Percentiles rank a stretch among this genome's conserved stretches.
phyloP scores from a whole-genome alignment of 1,140 invertebrate species.

The Neodiprion fabricii region DNA sequence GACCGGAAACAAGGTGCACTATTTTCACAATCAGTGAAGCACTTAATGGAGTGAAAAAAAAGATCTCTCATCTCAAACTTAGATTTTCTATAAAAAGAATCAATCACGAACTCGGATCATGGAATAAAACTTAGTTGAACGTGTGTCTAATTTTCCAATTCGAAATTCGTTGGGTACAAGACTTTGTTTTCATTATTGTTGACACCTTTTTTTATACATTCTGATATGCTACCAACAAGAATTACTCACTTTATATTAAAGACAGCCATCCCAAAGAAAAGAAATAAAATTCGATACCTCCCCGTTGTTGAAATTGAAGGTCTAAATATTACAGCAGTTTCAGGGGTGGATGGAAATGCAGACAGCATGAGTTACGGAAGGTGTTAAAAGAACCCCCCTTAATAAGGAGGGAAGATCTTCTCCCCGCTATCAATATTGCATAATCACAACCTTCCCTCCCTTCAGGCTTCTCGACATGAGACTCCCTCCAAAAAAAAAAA shows the following conservation, averaged over 20 bases:
- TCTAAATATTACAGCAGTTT: neutral
- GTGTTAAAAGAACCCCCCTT: neutral
- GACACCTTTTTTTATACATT: neutral
- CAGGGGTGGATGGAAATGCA: neutral
- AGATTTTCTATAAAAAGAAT: too few species aligned
- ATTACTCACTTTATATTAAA: neutral
- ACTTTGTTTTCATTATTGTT: too few species aligned
- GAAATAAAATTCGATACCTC: neutral
- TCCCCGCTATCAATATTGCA: constrained; percentile 1
- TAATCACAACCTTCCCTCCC: neutral
- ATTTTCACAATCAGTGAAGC: too few species aligned
- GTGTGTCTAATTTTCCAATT: too few species aligned
- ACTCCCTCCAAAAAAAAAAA: too few species aligned
- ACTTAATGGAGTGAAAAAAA: too few species aligned
- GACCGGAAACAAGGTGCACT: too few species aligned
- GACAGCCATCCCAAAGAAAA: neutral
- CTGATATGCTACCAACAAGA: neutral
- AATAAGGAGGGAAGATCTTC: neutral
- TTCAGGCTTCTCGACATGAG: neutral
- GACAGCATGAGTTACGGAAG: neutral
- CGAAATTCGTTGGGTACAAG: too few species aligned
- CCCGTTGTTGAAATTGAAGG: neutral
- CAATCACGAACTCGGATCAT: too few species aligned
- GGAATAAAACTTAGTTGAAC: too few species aligned
- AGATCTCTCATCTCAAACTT: too few species aligned